These are phyloP conservation scores for Macrostomum lignano DNA, from an alignment of 1,140 invertebrate species.

Conservation along the genomic window DNA sequence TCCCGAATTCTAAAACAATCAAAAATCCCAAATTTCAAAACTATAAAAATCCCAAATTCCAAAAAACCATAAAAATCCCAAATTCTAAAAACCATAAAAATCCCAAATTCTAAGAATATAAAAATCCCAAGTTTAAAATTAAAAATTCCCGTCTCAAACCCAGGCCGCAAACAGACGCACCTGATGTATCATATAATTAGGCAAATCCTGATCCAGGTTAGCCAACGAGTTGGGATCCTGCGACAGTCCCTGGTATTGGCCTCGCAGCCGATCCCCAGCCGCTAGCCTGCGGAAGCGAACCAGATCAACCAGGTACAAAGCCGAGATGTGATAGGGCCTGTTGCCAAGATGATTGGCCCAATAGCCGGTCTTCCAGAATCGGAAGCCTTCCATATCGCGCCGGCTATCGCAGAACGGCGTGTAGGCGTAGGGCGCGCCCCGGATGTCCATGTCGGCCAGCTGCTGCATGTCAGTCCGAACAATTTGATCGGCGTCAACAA, in stretches of 20 bases:
- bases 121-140: no score
- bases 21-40: no score
- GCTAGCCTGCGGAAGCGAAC: conserved; percentile 80
- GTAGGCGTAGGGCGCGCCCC: conserved; percentile 91
- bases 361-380: conserved; percentile 96
- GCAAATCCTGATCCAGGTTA: conserved; percentile 69
- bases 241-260: conserved; percentile 37
- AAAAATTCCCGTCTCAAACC: no score
- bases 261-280: conserved; percentile 67
- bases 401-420: conserved; percentile 93
- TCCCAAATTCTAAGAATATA: no score
- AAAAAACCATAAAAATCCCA: no score
- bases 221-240: conserved; percentile 85
- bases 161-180: no score
- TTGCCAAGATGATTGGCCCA: conserved; percentile 85
- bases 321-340: conserved; percentile 79
- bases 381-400: conserved; percentile 92
- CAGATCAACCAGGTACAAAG: conserved; percentile 81
- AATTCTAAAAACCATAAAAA: no score
- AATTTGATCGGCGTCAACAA: conserved; percentile 97
- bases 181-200: conserved; percentile 98
- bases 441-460: conserved; percentile 65
- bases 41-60: no score
- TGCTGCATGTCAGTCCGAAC: conserved; percentile 85
- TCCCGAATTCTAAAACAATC: no score